Evolutionary conservation across 2,888 invertebrate species (phyloP).

Genomic region (Busseola fusca): DNA sequence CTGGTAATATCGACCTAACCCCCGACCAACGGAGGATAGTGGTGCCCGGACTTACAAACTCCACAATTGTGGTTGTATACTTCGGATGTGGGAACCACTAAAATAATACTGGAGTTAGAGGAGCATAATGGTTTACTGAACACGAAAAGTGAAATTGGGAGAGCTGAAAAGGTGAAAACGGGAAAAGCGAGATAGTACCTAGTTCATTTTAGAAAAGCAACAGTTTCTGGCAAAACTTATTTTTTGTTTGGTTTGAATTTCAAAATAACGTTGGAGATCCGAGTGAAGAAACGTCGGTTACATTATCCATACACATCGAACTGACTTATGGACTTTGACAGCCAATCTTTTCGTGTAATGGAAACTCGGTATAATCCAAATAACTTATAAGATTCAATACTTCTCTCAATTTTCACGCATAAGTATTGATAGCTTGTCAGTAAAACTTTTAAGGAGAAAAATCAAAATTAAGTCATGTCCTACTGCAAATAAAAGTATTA

Average conservation of each 20-base stretch:
- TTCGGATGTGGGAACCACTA: background rate
- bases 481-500: background rate
- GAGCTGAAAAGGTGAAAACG: background rate
- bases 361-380: slow-evolving; percentile 1
- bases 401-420: background rate
- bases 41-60: slow-evolving; percentile 6
- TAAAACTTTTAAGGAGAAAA: background rate
- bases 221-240: background rate
- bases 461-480: background rate
- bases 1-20: slow-evolving; percentile 7
- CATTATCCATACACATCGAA: slow-evolving; percentile 20
- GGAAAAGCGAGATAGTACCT: background rate
- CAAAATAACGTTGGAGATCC: background rate
- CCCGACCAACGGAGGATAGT: background rate
- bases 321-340: slow-evolving; percentile 18
- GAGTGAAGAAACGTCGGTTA: background rate
- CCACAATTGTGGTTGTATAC: slow-evolving; percentile 9
- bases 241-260: background rate
- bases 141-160: slow-evolving; percentile 1
- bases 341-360: slow-evolving; percentile 19
- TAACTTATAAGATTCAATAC: background rate
- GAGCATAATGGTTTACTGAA: slow-evolving; percentile 13
- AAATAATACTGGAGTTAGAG: background rate
- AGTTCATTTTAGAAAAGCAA: background rate
- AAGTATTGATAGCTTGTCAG: background rate